A percentile compares a stretch with the other conserved stretches of the same genome.
Evolutionary conservation across 2,113 vertebrate species (phyloP).

Genomic region (Macquaria australasica): DNA sequence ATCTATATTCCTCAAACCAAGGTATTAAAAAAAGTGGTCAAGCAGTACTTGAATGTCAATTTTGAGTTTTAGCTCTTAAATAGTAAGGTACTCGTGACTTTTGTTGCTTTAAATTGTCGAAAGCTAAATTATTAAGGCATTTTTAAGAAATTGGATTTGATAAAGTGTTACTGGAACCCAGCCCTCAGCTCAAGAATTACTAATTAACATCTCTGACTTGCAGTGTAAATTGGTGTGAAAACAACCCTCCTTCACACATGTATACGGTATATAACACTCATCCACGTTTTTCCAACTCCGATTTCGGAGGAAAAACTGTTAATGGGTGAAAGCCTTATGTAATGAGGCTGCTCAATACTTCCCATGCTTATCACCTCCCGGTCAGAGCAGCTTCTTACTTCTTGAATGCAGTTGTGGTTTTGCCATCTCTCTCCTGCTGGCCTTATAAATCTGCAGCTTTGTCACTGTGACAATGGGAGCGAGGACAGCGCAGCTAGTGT

Average conservation of each 20-base stretch:
- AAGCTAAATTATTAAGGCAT: neutral
- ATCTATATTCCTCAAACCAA: neutral
- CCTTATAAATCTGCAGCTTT: constrained; percentile 64
- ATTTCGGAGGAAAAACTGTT: neutral
- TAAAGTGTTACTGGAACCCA: neutral
- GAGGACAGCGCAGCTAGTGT: constrained; percentile 43
- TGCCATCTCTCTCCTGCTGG: constrained; percentile 19
- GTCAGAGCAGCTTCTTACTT: constrained; percentile 28
- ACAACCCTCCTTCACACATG: neutral
- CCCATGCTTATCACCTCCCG: constrained; percentile 38
- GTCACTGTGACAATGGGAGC: constrained; percentile 55
- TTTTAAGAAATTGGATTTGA: neutral
- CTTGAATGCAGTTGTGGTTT: constrained; percentile 41
- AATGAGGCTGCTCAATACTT: constrained; percentile 22
- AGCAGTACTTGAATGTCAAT: no score
- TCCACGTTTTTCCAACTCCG: neutral
- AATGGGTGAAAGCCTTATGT: constrained; percentile 13
- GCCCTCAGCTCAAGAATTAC: neutral
- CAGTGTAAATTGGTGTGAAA: constrained; percentile 8
- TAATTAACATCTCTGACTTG: neutral
- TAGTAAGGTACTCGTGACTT: neutral
- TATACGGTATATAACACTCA: neutral
- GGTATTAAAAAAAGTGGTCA: neutral
- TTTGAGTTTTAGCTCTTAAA: neutral
- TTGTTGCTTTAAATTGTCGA: neutral